These are phyloP conservation scores for Dendroctonus ponderosae DNA, from an alignment of 1,140 invertebrate genomes.

Conservation along the genomic window DNA sequence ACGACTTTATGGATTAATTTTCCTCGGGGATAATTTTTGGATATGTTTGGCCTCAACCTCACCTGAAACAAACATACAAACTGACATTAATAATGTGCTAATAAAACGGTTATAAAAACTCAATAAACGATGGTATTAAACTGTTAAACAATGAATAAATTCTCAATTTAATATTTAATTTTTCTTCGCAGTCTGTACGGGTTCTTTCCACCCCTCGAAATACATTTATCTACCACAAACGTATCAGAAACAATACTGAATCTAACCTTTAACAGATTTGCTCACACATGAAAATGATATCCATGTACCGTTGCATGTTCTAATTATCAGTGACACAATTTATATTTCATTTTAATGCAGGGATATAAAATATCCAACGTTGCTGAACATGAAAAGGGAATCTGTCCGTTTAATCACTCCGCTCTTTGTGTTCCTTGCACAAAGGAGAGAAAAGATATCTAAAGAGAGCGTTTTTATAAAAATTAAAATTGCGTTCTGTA, in stretches of 20 bases:
- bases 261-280: no score
- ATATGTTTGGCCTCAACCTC: constrained; percentile 37
- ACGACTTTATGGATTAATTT: constrained; percentile 33
- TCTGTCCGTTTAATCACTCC: constrained; percentile 12
- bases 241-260: no score
- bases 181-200: no score
- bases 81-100: not conserved
- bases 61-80: constrained; percentile 33
- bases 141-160: no score
- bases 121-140: no score
- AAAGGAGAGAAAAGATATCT: constrained; percentile 5
- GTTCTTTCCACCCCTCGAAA: no score
- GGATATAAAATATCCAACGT: constrained; percentile 14
- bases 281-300: no score
- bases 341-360: constrained; percentile 12
- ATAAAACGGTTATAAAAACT: no score
- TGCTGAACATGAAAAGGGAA: constrained; percentile 14
- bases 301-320: not conserved
- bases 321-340: constrained; percentile 8
- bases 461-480: constrained; percentile 8
- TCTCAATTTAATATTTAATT: no score
- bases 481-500: constrained; percentile 10
- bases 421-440: constrained; percentile 6
- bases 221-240: no score
- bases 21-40: constrained; percentile 32